A percentile compares a stretch with the other conserved stretches of the same genome.
Conservation (phyloP, 2,888 invertebrate genomes). For the Drosophila nigricruria region DNA sequence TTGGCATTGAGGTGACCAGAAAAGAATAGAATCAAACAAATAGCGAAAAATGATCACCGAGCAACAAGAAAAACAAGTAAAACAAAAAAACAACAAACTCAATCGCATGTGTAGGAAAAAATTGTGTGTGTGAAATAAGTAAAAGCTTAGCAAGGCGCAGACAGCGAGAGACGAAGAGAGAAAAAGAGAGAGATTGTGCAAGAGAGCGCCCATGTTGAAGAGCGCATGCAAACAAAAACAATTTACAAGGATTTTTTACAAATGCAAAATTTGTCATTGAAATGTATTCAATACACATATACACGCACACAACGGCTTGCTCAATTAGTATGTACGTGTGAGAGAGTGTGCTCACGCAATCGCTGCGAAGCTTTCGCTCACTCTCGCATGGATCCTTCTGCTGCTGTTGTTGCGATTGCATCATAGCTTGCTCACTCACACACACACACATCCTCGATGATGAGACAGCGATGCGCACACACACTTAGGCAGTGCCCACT, state of each 20-base stretch:
- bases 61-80: slow-evolving; percentile 27
- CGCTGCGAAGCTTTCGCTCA: slow-evolving; percentile 44
- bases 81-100: slow-evolving; percentile 26
- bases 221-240: slow-evolving; percentile 28
- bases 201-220: slow-evolving; percentile 7
- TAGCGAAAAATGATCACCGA: slow-evolving; percentile 76
- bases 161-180: slow-evolving; percentile 6
- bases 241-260: slow-evolving; percentile 64
- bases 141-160: slow-evolving; percentile 47
- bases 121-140: slow-evolving; percentile 56
- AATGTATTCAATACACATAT: slow-evolving; percentile 59
- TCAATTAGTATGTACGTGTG: slow-evolving; percentile 20
- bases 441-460: no score
- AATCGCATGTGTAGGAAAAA: slow-evolving; percentile 42
- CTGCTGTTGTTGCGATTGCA: slow-evolving; percentile 62
- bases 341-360: slow-evolving; percentile 55
- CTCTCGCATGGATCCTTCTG: slow-evolving; percentile 51
- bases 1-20: slow-evolving; percentile 79
- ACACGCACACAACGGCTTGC: slow-evolving; percentile 4
- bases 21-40: slow-evolving; percentile 72
- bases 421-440: slow-evolving; percentile 63
- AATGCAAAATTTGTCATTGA: slow-evolving; percentile 75
- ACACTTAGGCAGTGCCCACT: slow-evolving; percentile 61
- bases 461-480: slow-evolving; percentile 25
- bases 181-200: not conserved